phyloP scores from a whole-genome alignment of 2,888 invertebrate species.

The Drosophila tanythrix region DNA sequence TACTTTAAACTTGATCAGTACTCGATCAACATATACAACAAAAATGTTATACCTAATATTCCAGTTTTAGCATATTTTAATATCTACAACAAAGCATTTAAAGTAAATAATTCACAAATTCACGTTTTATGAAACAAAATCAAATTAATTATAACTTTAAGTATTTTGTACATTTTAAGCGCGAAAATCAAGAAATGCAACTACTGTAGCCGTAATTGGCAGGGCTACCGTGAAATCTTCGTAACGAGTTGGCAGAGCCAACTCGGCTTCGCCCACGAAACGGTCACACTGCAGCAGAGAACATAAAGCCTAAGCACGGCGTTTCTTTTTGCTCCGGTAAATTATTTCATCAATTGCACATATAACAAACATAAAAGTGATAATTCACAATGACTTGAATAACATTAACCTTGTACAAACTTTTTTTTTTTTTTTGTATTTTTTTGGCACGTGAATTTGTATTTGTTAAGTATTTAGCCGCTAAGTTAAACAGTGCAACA shows the following conservation, averaged over 20 bases:
- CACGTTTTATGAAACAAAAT: background rate
- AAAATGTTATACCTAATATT: background rate
- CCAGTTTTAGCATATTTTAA: background rate
- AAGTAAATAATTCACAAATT: background rate
- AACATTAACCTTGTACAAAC: constrained; percentile 34
- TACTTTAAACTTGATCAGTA: background rate
- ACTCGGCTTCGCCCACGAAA: background rate
- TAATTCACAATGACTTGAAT: constrained; percentile 65
- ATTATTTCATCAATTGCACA: constrained; percentile 35
- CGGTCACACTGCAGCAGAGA: constrained; percentile 51
- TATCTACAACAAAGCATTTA: background rate
- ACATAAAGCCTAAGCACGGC: constrained; percentile 54
- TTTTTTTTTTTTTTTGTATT: constrained; percentile 62
- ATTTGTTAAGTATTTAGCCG: constrained; percentile 62
- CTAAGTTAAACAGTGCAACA: constrained; percentile 62
- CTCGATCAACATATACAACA: background rate
- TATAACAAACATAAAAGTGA: constrained; percentile 33
- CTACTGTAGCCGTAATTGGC: background rate
- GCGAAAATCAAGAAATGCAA: background rate
- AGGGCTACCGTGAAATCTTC: background rate
- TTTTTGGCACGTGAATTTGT: constrained; percentile 74
- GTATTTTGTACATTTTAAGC: background rate
- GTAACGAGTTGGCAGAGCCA: constrained; percentile 14
- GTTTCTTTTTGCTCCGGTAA: constrained; percentile 53
- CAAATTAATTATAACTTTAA: background rate